A percentile compares a stretch with the other conserved stretches of the same genome.
phyloP scores from a whole-genome alignment of 92 coral and sea anemone genomes.

The Zoanthus sociatus region DNA sequence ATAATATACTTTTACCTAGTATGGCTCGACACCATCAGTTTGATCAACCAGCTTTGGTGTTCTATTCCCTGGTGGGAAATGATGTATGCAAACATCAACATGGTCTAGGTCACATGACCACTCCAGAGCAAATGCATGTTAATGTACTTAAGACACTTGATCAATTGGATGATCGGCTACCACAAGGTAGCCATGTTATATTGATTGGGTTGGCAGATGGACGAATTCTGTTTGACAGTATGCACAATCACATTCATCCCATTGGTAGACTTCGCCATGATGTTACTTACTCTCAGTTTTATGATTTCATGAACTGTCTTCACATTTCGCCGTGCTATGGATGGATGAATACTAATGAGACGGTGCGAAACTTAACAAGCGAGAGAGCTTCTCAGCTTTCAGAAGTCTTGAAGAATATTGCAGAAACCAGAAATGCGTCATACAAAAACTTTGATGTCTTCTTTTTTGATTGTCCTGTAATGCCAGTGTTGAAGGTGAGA shows the following conservation, averaged over 20 bases:
- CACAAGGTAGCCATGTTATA: conserved; percentile 88
- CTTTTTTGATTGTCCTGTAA: conserved; percentile 76
- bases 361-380: conserved; percentile 79
- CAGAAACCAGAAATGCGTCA: conserved; percentile 50
- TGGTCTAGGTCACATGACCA: conserved; percentile 76
- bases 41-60: conserved; percentile 93
- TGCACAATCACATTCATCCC: conserved; percentile 94
- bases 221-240: conserved; percentile 77
- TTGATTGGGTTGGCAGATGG: conserved; percentile 89
- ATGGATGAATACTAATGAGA: conserved; percentile 89
- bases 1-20: conserved; percentile 68
- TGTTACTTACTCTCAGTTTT: conserved; percentile 85
- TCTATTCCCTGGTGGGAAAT: conserved; percentile 90
- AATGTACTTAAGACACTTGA: conserved; percentile 83
- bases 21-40: conserved; percentile 75
- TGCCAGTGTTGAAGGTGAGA: conserved; percentile 73
- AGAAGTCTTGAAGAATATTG: conserved; percentile 80
- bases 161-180: conserved; percentile 74
- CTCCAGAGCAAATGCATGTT: conserved; percentile 85
- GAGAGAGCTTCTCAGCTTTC: conserved; percentile 80
- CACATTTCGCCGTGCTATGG: conserved; percentile 96
- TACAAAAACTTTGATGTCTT: conserved; percentile 83
- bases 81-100: conserved; percentile 88
- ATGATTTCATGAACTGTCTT: conserved; percentile 93
- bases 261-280: conserved; percentile 89